Percentiles rank a stretch among this genome's conserved stretches.
phyloP scores from a whole-genome alignment of 92 coral and sea anemone species.

The Palythoa grandiflora region DNA sequence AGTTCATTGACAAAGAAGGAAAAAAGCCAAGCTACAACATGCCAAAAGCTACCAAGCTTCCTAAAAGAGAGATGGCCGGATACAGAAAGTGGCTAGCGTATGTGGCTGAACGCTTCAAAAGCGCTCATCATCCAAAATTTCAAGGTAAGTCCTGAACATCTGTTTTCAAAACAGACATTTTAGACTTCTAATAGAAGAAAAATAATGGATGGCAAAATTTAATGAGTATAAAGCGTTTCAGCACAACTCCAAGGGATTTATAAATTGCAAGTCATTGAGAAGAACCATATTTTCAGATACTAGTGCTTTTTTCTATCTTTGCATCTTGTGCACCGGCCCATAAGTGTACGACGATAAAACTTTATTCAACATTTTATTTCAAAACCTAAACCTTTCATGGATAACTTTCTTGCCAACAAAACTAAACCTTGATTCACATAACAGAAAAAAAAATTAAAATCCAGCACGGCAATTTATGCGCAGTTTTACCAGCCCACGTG shows the following conservation, averaged over 20 bases:
- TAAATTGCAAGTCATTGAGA: background rate
- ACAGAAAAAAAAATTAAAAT: background rate
- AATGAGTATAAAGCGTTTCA: background rate
- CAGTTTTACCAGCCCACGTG: background rate
- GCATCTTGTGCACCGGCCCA: background rate
- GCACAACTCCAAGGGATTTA: background rate
- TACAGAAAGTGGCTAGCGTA: constrained; percentile 24
- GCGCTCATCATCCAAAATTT: constrained; percentile 42
- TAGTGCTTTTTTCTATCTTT: background rate
- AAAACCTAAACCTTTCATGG: background rate
- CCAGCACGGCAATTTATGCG: background rate
- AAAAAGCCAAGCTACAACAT: constrained; percentile 2
- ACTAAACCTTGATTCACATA: background rate
- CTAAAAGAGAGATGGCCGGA: constrained; percentile 31
- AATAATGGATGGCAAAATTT: no score
- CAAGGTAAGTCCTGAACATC: constrained; percentile 21
- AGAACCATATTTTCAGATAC: background rate
- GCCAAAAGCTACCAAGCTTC: constrained; percentile 24
- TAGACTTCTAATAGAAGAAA: background rate
- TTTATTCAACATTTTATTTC: background rate
- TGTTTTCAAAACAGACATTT: background rate
- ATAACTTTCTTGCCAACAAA: background rate
- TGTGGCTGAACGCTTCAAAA: constrained; percentile 38
- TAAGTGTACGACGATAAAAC: background rate
- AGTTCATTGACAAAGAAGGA: constrained; percentile 28